These are phyloP conservation scores for Lithophane ornitopus DNA, from an alignment of 2,888 invertebrate genomes.

Conservation along the genomic window DNA sequence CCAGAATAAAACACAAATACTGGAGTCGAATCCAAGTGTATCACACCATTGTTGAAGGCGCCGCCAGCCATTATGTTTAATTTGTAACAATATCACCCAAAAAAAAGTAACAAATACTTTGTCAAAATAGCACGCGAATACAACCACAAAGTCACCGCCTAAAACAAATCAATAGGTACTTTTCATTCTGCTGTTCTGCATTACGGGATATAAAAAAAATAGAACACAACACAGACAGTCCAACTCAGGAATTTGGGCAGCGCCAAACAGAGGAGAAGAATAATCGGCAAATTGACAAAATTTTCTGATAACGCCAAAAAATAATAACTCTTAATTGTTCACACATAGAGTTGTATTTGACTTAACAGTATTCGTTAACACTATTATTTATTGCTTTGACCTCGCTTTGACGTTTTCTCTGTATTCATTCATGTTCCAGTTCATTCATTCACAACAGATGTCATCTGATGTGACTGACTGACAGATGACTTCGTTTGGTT, in stretches of 20 bases:
- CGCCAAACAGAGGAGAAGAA: not conserved
- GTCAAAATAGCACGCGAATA: conserved; percentile 6
- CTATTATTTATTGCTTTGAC: conserved; percentile 40
- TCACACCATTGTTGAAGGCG: conserved; percentile 71
- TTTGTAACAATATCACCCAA: conserved; percentile 22
- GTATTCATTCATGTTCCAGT: conserved; percentile 9
- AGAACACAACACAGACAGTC: too few relatives aligned
- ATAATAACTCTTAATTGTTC: fast-evolving
- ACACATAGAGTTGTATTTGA: fast-evolving
- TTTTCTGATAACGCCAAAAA: not conserved
- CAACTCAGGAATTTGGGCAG: conserved; percentile 28
- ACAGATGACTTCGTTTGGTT: not conserved
- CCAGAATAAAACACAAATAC: conserved; percentile 78
- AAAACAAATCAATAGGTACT: conserved; percentile 15
- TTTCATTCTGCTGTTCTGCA: conserved; percentile 16
- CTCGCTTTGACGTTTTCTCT: conserved; percentile 26
- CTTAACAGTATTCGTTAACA: not conserved
- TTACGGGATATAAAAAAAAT: conserved; percentile 9
- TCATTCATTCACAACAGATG: too few relatives aligned
- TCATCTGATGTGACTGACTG: too few relatives aligned
- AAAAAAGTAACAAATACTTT: too few relatives aligned
- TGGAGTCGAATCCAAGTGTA: conserved; percentile 73
- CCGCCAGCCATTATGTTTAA: conserved; percentile 61
- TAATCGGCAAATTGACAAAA: conserved; percentile 30
- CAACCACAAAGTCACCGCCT: not conserved